A percentile compares a stretch with the other conserved stretches of the same genome.
These are phyloP conservation scores for Clinocottus analis DNA, from an alignment of 2,113 vertebrate species.

Conservation along the genomic window DNA sequence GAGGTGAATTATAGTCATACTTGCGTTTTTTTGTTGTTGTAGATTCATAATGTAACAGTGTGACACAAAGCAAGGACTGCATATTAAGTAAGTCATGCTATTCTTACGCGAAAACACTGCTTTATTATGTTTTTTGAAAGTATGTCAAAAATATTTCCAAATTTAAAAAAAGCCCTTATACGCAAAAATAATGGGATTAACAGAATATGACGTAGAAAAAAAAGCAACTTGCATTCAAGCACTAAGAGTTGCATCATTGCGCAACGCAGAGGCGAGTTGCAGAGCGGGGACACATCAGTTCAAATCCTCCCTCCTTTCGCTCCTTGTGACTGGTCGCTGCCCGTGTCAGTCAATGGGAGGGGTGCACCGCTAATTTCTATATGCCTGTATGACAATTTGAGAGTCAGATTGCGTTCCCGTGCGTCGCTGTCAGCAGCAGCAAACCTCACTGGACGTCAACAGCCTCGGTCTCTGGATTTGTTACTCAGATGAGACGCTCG, in stretches of 20 bases:
- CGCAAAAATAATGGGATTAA: neutral
- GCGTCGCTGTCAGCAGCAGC: slow-evolving; percentile 59
- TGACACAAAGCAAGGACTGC: neutral
- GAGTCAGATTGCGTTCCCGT: slow-evolving; percentile 73
- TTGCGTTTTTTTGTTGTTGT: neutral
- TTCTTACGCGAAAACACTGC: neutral
- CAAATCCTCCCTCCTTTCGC: slow-evolving; percentile 71
- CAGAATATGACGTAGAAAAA: neutral
- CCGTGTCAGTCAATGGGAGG: slow-evolving; percentile 75
- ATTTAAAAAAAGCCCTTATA: rapidly evolving
- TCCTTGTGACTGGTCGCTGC: slow-evolving; percentile 76
- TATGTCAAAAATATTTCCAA: neutral
- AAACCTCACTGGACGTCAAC: neutral
- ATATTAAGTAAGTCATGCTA: neutral
- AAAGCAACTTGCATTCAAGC: slow-evolving; percentile 26
- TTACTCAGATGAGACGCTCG: slow-evolving; percentile 31
- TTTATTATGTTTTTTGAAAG: neutral
- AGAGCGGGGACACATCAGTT: slow-evolving; percentile 42
- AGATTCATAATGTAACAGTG: neutral
- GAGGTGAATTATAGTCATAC: neutral
- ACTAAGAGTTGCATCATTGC: slow-evolving; percentile 66
- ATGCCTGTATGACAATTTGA: slow-evolving; percentile 78
- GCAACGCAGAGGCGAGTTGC: slow-evolving; percentile 54
- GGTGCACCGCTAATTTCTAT: slow-evolving; percentile 75
- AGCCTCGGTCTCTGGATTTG: slow-evolving; percentile 29